Evolutionary conservation across 2,888 invertebrate genomes (phyloP).

Genomic region (Zhengitettix transpicula): DNA sequence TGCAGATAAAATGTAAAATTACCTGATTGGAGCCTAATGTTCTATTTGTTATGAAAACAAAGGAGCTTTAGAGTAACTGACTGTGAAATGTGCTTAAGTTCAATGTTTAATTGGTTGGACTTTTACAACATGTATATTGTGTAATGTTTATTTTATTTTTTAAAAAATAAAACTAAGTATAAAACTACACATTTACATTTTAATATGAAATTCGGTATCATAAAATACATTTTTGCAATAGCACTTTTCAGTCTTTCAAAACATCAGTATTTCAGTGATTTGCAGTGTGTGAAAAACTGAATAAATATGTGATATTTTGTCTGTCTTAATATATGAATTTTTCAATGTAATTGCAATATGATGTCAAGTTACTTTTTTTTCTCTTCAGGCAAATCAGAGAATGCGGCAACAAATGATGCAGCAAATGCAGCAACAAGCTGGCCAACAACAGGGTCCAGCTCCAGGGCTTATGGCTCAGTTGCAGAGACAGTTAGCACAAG

Average conservation of each 20-base stretch:
- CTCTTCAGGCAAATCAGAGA: slow-evolving; percentile 26
- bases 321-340: neutral
- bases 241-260: neutral
- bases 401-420: slow-evolving; percentile 32
- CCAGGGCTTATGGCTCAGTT: slow-evolving; percentile 48
- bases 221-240: slow-evolving; percentile 23
- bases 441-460: slow-evolving; percentile 32
- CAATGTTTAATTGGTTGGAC: too few species aligned
- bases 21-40: too few species aligned
- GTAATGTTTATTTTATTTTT: too few species aligned
- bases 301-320: neutral
- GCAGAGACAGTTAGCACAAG: slow-evolving; percentile 36
- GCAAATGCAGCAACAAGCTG: slow-evolving; percentile 30
- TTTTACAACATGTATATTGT: too few species aligned
- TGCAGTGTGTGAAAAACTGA: neutral
- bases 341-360: too few species aligned
- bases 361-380: neutral
- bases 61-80: too few species aligned
- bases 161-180: too few species aligned
- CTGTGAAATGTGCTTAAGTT: too few species aligned
- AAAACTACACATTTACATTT: too few species aligned
- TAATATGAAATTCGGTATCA: too few species aligned
- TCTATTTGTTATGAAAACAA: too few species aligned
- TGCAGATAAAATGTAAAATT: too few species aligned
- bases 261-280: neutral